Conservation (phyloP, 2,797 vertebrate genomes). For the Anomalospiza imberbis region DNA sequence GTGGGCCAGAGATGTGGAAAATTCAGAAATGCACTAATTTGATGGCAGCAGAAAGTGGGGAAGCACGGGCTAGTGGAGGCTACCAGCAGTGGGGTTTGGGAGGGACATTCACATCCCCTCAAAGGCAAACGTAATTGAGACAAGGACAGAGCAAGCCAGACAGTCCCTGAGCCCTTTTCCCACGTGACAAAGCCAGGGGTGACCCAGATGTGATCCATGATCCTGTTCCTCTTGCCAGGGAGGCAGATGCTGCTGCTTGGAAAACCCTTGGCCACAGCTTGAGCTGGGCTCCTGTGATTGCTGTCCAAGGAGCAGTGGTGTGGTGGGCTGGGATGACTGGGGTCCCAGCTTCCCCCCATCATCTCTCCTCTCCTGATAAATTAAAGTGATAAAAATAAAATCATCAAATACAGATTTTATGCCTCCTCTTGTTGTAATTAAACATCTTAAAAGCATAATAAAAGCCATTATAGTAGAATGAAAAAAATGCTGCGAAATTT, state of each 20-base stretch:
- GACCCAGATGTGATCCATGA: constrained; percentile 27
- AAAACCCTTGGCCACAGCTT: constrained; percentile 73
- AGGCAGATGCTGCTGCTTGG: constrained; percentile 79
- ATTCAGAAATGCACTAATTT: not conserved
- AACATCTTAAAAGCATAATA: not conserved
- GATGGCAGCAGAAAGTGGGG: not conserved
- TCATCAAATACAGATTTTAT: not conserved
- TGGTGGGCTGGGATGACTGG: constrained; percentile 51
- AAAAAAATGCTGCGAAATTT: not conserved
- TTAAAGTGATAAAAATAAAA: not conserved
- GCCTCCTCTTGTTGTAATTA: not conserved
- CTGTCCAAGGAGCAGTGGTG: constrained; percentile 62
- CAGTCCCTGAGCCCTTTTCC: constrained; percentile 21
- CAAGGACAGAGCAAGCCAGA: constrained; percentile 27
- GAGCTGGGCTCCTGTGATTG: constrained; percentile 73
- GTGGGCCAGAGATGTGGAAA: not conserved
- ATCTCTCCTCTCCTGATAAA: not conserved
- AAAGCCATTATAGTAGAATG: not conserved
- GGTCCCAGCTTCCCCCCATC: constrained; percentile 32
- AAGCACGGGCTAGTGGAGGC: not conserved
- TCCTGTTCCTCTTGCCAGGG: constrained; percentile 70
- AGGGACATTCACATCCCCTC: not conserved
- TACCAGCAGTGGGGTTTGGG: not conserved
- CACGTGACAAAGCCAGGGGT: constrained; percentile 56
- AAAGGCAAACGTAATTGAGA: not conserved